A percentile compares a stretch with the other conserved stretches of the same genome.
Evolutionary conservation across 2,888 invertebrate genomes (phyloP).

Genomic region (Bellardia bayeri): DNA sequence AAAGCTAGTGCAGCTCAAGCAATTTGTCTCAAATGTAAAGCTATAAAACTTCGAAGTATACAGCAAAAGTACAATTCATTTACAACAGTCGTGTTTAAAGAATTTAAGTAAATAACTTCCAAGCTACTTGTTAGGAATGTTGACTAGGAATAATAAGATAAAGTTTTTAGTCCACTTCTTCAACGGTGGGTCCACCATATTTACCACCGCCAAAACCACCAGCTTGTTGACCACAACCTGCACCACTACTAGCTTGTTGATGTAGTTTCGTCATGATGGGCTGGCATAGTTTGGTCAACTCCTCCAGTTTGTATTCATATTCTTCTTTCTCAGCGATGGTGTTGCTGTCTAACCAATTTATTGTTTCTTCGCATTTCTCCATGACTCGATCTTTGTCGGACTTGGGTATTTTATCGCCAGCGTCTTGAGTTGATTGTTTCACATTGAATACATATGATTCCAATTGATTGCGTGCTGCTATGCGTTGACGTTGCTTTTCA

Average conservation of each 20-base stretch:
- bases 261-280: constrained; percentile 85
- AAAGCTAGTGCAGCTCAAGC: too few relatives aligned
- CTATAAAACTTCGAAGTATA: too few relatives aligned
- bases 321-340: constrained; percentile 91
- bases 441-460: constrained; percentile 89
- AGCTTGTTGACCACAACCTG: constrained; percentile 81
- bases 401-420: constrained; percentile 87
- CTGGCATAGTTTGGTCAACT: constrained; percentile 83
- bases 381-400: constrained; percentile 88
- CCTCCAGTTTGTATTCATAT: constrained; percentile 86
- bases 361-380: constrained; percentile 87
- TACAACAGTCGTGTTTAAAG: too few relatives aligned
- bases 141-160: too few relatives aligned
- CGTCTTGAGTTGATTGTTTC: constrained; percentile 89
- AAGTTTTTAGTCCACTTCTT: constrained; percentile 85
- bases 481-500: constrained; percentile 88
- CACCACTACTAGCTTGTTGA: constrained; percentile 85
- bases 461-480: constrained; percentile 89
- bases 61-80: too few relatives aligned
- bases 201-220: constrained; percentile 87
- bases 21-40: too few relatives aligned
- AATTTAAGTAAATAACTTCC: too few relatives aligned
- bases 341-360: constrained; percentile 91
- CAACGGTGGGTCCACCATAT: constrained; percentile 82
- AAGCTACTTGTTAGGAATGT: too few relatives aligned